Base-by-base conservation (phyloP, 2,888 invertebrate species). In the Ecliptopera silaceata region DNA sequence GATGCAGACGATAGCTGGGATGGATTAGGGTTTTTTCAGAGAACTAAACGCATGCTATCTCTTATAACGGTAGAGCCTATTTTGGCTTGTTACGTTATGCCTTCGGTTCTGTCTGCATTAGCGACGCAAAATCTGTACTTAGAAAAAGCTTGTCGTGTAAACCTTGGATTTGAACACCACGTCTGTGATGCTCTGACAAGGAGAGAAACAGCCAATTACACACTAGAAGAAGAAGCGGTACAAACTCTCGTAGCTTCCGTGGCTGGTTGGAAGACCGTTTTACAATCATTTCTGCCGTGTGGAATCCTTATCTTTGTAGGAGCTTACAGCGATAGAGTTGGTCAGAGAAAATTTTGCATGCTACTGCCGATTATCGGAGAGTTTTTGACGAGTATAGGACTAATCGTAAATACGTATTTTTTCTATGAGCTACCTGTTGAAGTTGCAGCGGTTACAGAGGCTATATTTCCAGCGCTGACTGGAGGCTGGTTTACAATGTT, bases 401-500 rank as follows among this genome's bases (percentile, higher is more conserved):
- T 96, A 11, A 95, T 96, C 69, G 78, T 95, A 3, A 96, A 96
- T 79, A 96, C 96, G 13, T 96, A 94, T 74, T 95, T 93, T 82
- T 96, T 96, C 79, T 93, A 96, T 76, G 93, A 95, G 74, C 84
- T 96, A 34, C 96, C 96, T 0, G 95, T 96, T 92, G 96, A 96
- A 86, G 95, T 93, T 1, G 95, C 95, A 12, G 96, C 95, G 0
- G 92, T 96, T 4, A 94, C 95, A 0, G 96, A 96, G 81, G 95
- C 96, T 0, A 92, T 96, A 63, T 96, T 96, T 81, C 96, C 96
- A 2, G 96, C 96, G 0, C 74, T 96, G 5, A 96, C 96, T 0
- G 95, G 96, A 8, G 96, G 96, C 6, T 96, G 96, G 96, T 96
- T 96, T 78, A 96, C 96, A 26, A 96, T 96, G 96, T 94, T 97